Percentiles rank a stretch among this genome's conserved stretches.
Evolutionary conservation across 2,797 vertebrate genomes (phyloP).

Genomic region (Glyptemys insculpta): DNA sequence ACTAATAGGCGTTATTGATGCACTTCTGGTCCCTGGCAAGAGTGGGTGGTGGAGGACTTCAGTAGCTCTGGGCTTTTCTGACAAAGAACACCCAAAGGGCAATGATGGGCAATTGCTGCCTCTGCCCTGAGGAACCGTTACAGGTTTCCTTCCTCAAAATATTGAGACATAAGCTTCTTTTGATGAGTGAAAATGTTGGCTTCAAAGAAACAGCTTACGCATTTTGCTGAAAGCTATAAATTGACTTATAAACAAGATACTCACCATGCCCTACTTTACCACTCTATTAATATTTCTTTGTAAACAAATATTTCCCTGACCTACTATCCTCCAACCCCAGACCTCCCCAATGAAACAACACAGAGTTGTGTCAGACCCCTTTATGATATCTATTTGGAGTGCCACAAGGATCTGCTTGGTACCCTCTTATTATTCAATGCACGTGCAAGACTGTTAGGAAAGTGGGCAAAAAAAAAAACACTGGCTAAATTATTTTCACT

Average conservation of each 20-base stretch:
- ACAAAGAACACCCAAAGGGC: neutral
- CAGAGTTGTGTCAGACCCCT: neutral
- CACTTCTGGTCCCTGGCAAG: neutral
- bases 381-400: neutral
- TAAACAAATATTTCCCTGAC: neutral
- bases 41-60: neutral
- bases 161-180: neutral
- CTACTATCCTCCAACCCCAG: neutral
- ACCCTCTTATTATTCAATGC: neutral
- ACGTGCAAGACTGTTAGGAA: neutral
- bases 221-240: slow-evolving; percentile 1
- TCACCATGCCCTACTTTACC: neutral
- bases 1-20: neutral
- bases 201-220: neutral
- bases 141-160: neutral
- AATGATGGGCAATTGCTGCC: neutral
- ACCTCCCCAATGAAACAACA: neutral
- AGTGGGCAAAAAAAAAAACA: neutral
- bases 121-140: neutral
- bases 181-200: neutral
- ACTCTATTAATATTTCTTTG: neutral
- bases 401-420: neutral
- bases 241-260: neutral
- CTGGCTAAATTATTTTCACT: neutral
- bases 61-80: neutral